phyloP scores from a whole-genome alignment of 2,888 invertebrate species.

The Dyspetes luteomarginatus region DNA sequence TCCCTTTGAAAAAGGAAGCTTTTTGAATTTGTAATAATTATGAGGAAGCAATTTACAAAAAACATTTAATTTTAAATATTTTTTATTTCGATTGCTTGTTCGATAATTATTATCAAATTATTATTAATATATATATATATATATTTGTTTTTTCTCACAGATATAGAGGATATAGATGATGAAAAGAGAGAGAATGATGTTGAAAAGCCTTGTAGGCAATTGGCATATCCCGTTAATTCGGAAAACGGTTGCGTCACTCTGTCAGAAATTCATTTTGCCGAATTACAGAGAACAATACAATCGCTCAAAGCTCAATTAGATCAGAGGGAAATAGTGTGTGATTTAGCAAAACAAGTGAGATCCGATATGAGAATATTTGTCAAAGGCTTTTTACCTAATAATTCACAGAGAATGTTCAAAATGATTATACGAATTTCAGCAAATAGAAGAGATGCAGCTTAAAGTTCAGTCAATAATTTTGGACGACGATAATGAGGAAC shows the following conservation, averaged over 20 bases:
- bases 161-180: conserved; percentile 69
- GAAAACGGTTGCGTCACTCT: conserved; percentile 87
- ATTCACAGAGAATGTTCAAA: neutral
- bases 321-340: conserved; percentile 83
- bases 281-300: conserved; percentile 86
- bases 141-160: conserved; percentile 61
- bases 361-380: neutral
- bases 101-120: too few relatives aligned
- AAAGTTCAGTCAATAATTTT: conserved; percentile 79
- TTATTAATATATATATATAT: too few relatives aligned
- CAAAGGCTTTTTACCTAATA: neutral
- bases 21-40: too few relatives aligned
- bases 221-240: conserved; percentile 85
- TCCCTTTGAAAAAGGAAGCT: too few relatives aligned
- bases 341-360: conserved; percentile 79
- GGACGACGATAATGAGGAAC: conserved; percentile 76
- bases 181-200: conserved; percentile 47
- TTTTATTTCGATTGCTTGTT: too few relatives aligned
- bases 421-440: conserved; percentile 73
- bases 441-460: conserved; percentile 80
- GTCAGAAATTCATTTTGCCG: conserved; percentile 86
- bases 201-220: conserved; percentile 44
- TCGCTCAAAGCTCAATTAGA: conserved; percentile 85
- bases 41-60: too few relatives aligned
- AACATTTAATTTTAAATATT: too few relatives aligned